Conservation (phyloP, 1,140 invertebrate genomes). For the Lordiphosa clarofinis region DNA sequence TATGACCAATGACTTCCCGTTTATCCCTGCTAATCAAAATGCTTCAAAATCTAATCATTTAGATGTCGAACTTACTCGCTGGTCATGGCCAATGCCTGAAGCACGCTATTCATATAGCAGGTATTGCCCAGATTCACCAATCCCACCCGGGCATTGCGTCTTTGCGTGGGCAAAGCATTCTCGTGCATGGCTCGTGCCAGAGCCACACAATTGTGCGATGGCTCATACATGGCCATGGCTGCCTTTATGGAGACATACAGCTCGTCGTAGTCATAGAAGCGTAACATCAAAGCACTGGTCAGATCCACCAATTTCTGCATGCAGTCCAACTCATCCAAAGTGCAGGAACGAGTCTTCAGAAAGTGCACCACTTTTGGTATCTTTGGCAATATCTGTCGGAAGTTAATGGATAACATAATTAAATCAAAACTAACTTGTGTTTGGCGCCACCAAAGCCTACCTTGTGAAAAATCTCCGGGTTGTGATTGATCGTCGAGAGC, state of each 20-base stretch:
- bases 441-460: constrained; percentile 17
- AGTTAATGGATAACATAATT: not conserved
- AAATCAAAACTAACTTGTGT: not conserved
- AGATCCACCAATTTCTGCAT: constrained; percentile 81
- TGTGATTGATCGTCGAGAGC: constrained; percentile 80
- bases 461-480: constrained; percentile 80
- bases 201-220: constrained; percentile 48
- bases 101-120: constrained; percentile 92
- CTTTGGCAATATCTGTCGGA: constrained; percentile 67
- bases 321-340: constrained; percentile 77
- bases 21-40: too few species aligned
- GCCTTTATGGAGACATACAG: constrained; percentile 72
- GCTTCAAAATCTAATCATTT: not conserved
- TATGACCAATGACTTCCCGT: too few species aligned
- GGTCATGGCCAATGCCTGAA: constrained; percentile 90
- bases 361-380: constrained; percentile 62
- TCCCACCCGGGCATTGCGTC: constrained; percentile 84
- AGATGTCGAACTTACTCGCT: constrained; percentile 83
- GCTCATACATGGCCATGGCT: constrained; percentile 44
- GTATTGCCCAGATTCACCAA: constrained; percentile 92
- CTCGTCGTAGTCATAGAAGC: constrained; percentile 80
- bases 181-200: constrained; percentile 46
- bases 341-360: constrained; percentile 49
- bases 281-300: constrained; percentile 79
- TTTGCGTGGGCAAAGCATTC: constrained; percentile 35